phyloP scores from a whole-genome alignment of 2,797 vertebrate genomes.

The Euthynnus affinis region DNA sequence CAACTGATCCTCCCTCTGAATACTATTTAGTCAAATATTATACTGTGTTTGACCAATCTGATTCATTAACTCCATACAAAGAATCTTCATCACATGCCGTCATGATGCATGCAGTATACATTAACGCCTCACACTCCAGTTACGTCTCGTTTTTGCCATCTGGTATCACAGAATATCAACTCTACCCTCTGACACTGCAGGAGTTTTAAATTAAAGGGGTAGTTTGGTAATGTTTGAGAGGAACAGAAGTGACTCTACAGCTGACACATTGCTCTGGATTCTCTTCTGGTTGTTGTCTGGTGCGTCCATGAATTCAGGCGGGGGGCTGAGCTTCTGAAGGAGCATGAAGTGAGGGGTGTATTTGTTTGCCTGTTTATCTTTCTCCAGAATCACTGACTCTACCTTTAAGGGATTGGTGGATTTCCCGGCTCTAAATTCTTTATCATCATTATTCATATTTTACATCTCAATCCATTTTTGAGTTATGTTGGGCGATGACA shows the following conservation, averaged over 20 bases:
- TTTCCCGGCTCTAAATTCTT: background rate
- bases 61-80: background rate
- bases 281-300: too few species aligned
- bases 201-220: background rate
- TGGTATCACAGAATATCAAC: background rate
- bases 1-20: background rate
- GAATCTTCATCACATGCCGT: conserved; percentile 2
- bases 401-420: background rate
- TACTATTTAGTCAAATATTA: background rate
- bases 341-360: too few species aligned
- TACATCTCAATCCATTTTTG: conserved; percentile 25
- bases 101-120: background rate
- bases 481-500: conserved; percentile 42
- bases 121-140: background rate
- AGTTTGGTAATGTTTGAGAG: background rate
- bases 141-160: background rate
- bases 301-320: too few species aligned
- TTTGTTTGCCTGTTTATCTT: too few species aligned
- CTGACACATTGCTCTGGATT: too few species aligned
- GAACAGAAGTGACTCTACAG: too few species aligned
- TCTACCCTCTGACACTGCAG: background rate
- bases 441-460: conserved; percentile 22
- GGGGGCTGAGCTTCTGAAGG: too few species aligned
- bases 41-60: background rate
- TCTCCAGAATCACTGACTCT: too few species aligned